Base-by-base conservation (phyloP, 2,888 invertebrate species). In the Pseudoips prasinana region DNA sequence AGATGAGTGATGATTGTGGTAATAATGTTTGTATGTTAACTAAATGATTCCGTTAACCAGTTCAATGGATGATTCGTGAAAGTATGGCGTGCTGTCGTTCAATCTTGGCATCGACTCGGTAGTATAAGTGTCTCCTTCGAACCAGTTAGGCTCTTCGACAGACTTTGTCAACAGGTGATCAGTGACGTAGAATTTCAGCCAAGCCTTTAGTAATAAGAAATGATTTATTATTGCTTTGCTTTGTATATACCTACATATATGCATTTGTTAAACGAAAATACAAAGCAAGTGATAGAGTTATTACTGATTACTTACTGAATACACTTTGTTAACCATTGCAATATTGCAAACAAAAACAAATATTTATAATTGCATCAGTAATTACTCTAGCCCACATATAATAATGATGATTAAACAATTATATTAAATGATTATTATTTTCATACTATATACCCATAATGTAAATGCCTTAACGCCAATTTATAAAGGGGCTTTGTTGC, bases 141-240 rank as follows among this genome's bases (percentile, higher is more conserved):
- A 86, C 87, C 89, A 86, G 59, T 78, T 71, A 59, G 88, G 84
- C 73, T 85, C 87, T 68, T 85, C 82, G 61, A 85, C 65, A 65
- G 79, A 79, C 69, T 89, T 84, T 76, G 81, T 78, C 72, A 87
- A 77, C 68, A 77, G 80, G 64, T 80, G 75, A 71, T 89, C 89
- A 72, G 89, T 89, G 70, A 88, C 84, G 89, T 79, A 89, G 89
- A 89, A 88, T 75, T 89, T 89, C 88, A 88, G 89, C 89, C 89
- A 89, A 64, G 89, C 89, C 89, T 89, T 88, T 70, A 79, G 80
- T 74, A 82, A 83, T 64, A 71, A 80, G 64, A 86, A 81, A 77
- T 71, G 64, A 67, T 56, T 59, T 24, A 53, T 73, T 69, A 67
- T 57, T 53, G 48, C 43, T 45, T 44, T 51, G 20, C 14, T 20